Evolutionary conservation across 2,888 invertebrate genomes (phyloP), one percentile per base, ranked within the genome.

Genomic region (Drosophila neoperkinsi): DNA sequence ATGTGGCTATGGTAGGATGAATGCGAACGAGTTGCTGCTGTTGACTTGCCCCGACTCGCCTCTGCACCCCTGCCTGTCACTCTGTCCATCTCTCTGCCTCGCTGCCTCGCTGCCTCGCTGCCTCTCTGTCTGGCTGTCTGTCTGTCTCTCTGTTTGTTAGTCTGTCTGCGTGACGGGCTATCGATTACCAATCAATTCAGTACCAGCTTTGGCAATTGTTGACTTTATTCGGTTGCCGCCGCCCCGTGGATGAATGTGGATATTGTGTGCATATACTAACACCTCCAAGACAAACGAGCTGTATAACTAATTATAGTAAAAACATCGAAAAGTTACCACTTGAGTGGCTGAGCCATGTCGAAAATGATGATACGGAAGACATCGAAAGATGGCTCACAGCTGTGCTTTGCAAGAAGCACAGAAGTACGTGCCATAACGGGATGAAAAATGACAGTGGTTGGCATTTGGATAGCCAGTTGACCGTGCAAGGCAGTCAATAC

Each of bases 131-230:
- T 51, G 49, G 34, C 25, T 50, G 53, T 51, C 43, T 51, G 30
- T 25, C 3, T 51, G 53, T 43, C 25, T 50, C 50, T 51, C 43
- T 51, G 41, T 25, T 11, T 51, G 53, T 34, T 31, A 50, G 57
- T 51, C 43, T 43, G 65, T 43, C 25, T 51, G 38, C 16, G 43
- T 30, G 59, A 21, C 69, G 52, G 59, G 67, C 78, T 86, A 84
- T 84, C 87, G 89, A 84, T 89, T 84, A 87, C 84, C 89, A 84
- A 84, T 89, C 84, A 79, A 82, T 88, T 82, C 72, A 36, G 58
- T 63, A 65, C 64, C 81, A 77, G 64, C 81, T 71, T 56, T 71
- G 59, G 64, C 84, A 72, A 84, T 89, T 84, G 87, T 89, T 87
- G 89, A 87, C 89, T 89, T 79, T 71, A 79, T 74, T 72, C 71